Evolutionary conservation across 2,888 invertebrate species (phyloP), one percentile per base, ranked within the genome.

Genomic region (Phaedon cochleariae): DNA sequence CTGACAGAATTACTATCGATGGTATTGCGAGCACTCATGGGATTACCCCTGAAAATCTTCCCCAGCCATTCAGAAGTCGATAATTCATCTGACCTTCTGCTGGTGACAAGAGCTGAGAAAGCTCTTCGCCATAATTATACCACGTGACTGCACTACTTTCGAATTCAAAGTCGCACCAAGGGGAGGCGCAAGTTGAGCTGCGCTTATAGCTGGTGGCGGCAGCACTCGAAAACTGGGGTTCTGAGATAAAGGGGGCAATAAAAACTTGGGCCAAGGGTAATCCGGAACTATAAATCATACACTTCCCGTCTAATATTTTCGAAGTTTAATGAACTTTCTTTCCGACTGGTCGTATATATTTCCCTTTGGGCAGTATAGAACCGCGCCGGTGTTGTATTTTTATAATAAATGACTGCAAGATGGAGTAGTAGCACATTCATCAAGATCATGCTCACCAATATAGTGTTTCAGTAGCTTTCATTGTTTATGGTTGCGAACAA

Each of bases 261-360:
- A 46, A 57, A 57, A 57, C 26, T 41, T 57, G 37, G 45, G 26
- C 26, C 45, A 18, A 45, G 57, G 17, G 46, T 57, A 57, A 57
- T 45, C 29, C 53, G 9, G 34, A 18, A 57, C 26, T 45, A 52
- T 65, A 61, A 62, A 65, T 65, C 65, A 62, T 48, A 58, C 20
- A 58, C 29, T 62, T 37, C 52, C 53, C 18, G 53, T 57, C 53
- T 48, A 53, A 65, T 62, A 65, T 62, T 59, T 62, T 29, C 29
- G 29, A 41, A 46, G 58, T 37, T 31, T 65, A 65, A 65, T 65
- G 57, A 65, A 65, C 65, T 53, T 48, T 58, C 58, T 65, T 61
- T 58, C 53, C 29, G 51, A 62, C 54, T 37, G 49, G 22, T 41
- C 59, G 48, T 63, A 54, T 66, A 59, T 63, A 41, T 65, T 62